phyloP scores from a whole-genome alignment of 2,113 vertebrate genomes.

The Donacobius atricapilla region DNA sequence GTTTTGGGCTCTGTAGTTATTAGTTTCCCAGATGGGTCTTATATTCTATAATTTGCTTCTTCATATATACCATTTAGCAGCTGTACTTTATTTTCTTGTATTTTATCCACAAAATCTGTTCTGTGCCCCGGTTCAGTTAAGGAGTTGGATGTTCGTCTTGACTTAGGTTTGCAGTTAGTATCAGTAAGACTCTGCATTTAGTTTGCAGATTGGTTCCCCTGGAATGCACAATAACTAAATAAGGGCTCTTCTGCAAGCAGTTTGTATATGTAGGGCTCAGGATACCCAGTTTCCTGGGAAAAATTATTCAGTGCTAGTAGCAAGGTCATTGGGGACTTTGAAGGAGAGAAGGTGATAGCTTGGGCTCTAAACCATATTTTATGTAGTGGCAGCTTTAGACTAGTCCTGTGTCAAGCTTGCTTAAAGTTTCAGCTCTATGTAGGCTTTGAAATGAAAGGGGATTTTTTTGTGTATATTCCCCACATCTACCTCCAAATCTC shows the following conservation, averaged over 20 bases:
- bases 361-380: neutral
- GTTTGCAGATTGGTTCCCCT: neutral
- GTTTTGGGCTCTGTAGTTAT: neutral
- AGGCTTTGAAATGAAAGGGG: neutral
- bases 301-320: neutral
- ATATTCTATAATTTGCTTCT: neutral
- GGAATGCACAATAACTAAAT: neutral
- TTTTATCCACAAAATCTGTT: neutral
- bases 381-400: neutral
- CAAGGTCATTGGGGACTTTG: neutral
- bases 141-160: neutral
- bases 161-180: neutral
- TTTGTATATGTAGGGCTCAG: neutral
- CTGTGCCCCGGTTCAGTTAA: neutral
- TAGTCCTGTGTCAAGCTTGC: neutral
- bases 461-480: neutral
- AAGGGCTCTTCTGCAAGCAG: neutral
- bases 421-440: neutral
- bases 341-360: neutral
- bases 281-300: neutral
- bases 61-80: neutral
- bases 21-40: neutral
- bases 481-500: fast-evolving
- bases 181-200: neutral
- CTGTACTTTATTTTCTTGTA: neutral